Evolutionary conservation across 2,888 invertebrate genomes (phyloP), one percentile per base, ranked within the genome.

Genomic region (Drosophila seclusa): DNA sequence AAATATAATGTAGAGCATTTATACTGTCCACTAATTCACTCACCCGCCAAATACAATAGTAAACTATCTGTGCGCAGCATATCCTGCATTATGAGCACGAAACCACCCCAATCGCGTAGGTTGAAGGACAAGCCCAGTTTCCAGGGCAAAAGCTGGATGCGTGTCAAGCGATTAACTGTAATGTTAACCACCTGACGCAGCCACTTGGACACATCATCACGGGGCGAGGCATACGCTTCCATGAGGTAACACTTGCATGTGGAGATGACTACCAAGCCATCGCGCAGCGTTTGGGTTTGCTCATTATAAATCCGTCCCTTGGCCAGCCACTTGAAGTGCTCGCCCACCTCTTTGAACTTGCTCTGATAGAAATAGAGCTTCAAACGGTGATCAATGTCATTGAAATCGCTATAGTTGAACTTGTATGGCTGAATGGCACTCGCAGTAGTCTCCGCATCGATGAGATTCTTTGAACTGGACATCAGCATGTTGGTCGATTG

Each of bases 381-480:
- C n/a, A 95, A 91, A 55, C 95, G 94, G 81, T 95, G 95, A 91
- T 95, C 95, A 24, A 95, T 92, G 75, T 94, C 93, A 68, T 92
- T 92, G 63, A 94, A 95, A 82, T 95, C 93, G 8, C 85, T 93
- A 75, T 94, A 95, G 40, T 94, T 94, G 78, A 94, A 95, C 82
- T 94, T 94, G 76, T 94, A 94, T 2, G 90, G 87, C 32, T 89
- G 90, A 11, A 89, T 58, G 29, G 31, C 42, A 27, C 73, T 73
- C 11, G 76, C 61, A 36, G 68, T 62, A 57, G 84, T 62, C 65
- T 92, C 91, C 2, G 87, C 65, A 42, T 91, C 91, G 16, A 84
- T 82, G 0, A 89, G 55, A 54, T 93, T 92, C 64, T 92, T 92
- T 0, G 93, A 90, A 58, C 92, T 91, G 16, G 92, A 91, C 91